These are phyloP conservation scores for Sebastes matsubarae DNA, from an alignment of 2,797 vertebrate species.

Conservation along the genomic window DNA sequence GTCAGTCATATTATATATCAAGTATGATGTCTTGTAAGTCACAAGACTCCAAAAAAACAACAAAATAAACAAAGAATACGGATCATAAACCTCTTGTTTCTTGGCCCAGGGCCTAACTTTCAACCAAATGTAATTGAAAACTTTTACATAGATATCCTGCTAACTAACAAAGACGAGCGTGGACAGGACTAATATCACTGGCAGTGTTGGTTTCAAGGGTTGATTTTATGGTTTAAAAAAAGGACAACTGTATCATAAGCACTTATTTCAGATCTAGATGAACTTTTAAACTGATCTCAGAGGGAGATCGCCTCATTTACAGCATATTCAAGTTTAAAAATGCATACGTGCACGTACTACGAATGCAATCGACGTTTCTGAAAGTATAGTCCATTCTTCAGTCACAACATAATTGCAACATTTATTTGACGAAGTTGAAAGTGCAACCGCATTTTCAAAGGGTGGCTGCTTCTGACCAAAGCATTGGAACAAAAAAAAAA, in stretches of 20 bases:
- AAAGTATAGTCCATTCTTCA: constrained; percentile 10
- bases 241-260: not conserved
- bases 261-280: not conserved
- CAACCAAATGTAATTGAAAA: not conserved
- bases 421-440: constrained; percentile 39
- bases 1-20: not conserved
- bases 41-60: not conserved
- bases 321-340: not conserved
- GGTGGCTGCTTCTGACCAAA: constrained; percentile 56
- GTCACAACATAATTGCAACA: constrained; percentile 29
- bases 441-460: constrained; percentile 54
- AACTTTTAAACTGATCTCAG: not conserved
- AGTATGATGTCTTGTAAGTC: not conserved
- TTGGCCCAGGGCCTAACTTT: not conserved
- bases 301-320: not conserved
- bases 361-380: not conserved
- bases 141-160: not conserved
- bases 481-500: constrained; percentile 30
- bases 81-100: not conserved
- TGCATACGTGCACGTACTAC: not conserved
- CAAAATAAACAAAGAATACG: not conserved
- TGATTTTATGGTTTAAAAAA: constrained; percentile 1
- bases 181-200: not conserved
- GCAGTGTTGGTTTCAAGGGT: not conserved
- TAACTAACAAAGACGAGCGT: not conserved